phyloP scores from a whole-genome alignment of 2,113 vertebrate genomes.

The Atlantisia rogersi region DNA sequence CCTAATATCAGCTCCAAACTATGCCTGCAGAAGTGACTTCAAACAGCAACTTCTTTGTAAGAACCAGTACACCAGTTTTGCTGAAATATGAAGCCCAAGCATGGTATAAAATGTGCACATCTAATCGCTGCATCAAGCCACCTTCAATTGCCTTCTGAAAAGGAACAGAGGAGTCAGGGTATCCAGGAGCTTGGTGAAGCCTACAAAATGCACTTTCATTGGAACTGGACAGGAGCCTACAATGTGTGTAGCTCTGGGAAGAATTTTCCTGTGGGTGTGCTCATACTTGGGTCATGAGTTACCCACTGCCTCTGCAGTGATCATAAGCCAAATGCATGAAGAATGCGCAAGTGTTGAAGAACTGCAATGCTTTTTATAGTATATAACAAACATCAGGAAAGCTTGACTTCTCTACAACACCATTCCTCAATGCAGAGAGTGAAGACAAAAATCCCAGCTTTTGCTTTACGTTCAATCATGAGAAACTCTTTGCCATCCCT shows the following conservation, averaged over 20 bases:
- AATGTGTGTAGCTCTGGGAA: neutral
- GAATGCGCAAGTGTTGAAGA: neutral
- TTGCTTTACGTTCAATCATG: neutral
- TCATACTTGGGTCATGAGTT: neutral
- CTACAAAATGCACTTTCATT: accelerated
- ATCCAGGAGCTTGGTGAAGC: neutral
- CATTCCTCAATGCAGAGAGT: neutral
- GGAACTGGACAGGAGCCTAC: neutral
- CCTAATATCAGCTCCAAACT: neutral
- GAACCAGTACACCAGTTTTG: neutral
- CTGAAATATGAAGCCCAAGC: neutral
- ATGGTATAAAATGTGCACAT: neutral
- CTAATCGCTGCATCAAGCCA: neutral
- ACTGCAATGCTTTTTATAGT: neutral
- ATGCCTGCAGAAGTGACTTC: neutral
- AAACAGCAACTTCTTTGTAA: neutral
- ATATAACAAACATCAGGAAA: neutral
- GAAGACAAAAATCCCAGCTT: neutral
- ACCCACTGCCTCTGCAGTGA: neutral
- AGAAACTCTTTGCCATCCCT: neutral
- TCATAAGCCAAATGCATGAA: neutral
- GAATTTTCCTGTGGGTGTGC: neutral
- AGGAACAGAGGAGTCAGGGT: neutral
- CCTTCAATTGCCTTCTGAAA: neutral
- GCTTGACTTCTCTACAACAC: neutral